These are phyloP conservation scores for Carposina sasakii DNA, from an alignment of 1,140 invertebrate genomes.

Conservation along the genomic window DNA sequence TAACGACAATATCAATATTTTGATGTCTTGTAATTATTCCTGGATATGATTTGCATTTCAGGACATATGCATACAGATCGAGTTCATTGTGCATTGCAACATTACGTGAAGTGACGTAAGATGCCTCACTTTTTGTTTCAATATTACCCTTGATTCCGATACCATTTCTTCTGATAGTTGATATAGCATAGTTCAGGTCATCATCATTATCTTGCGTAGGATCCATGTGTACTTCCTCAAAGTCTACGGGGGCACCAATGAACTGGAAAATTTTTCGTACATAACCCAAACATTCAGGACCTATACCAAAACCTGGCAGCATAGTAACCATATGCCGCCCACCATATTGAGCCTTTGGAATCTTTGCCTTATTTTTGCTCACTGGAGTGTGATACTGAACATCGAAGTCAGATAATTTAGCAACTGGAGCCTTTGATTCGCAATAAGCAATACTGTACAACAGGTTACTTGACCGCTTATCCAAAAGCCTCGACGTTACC, in stretches of 20 bases:
- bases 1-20: slow-evolving; percentile 94
- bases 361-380: too few species aligned
- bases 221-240: slow-evolving; percentile 95
- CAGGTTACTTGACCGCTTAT: too few species aligned
- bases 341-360: too few species aligned
- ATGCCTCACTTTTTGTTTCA: slow-evolving; percentile 87
- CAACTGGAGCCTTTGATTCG: too few species aligned
- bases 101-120: slow-evolving; percentile 86
- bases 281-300: too few species aligned
- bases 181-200: slow-evolving; percentile 94
- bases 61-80: slow-evolving; percentile 96
- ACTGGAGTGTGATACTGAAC: too few species aligned
- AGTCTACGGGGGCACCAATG: slow-evolving; percentile 96
- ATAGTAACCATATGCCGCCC: too few species aligned
- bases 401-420: too few species aligned
- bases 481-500: too few species aligned
- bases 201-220: slow-evolving; percentile 86
- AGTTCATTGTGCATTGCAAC: slow-evolving; percentile 92
- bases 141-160: slow-evolving; percentile 94
- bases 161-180: slow-evolving; percentile 96
- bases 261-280: too few species aligned
- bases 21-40: slow-evolving; percentile 91
- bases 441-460: too few species aligned
- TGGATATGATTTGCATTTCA: slow-evolving; percentile 95
- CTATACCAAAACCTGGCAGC: too few species aligned